Evolutionary conservation across 2,888 invertebrate genomes (phyloP).

Genomic region (Drosophila sordidapex): DNA sequence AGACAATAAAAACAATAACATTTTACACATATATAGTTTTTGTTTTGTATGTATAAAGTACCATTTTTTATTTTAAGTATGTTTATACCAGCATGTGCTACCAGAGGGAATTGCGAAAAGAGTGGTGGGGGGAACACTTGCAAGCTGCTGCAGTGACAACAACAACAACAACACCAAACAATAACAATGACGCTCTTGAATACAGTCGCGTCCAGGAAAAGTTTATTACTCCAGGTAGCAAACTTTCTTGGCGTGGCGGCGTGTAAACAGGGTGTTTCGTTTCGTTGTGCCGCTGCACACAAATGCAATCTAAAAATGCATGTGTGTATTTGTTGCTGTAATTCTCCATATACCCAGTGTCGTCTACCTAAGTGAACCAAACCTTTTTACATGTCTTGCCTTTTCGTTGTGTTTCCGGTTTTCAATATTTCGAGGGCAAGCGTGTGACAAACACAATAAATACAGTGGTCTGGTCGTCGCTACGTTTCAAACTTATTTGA

Average conservation of each 20-base stretch:
- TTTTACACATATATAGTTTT: slow-evolving; percentile 7
- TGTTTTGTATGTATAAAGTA: slow-evolving; percentile 30
- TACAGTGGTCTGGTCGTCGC: no score
- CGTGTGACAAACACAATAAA: not conserved
- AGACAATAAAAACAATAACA: not conserved
- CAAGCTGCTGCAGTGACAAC: slow-evolving; percentile 30
- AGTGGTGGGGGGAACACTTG: slow-evolving; percentile 34
- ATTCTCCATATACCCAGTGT: not conserved
- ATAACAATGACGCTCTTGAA: slow-evolving; percentile 24
- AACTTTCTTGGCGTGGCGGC: not conserved
- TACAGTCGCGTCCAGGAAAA: slow-evolving; percentile 48
- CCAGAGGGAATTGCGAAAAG: not conserved
- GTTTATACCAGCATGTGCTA: slow-evolving; percentile 3
- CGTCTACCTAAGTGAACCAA: slow-evolving; percentile 41
- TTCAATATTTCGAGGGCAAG: not conserved
- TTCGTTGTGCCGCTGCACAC: slow-evolving; percentile 12
- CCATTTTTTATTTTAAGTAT: slow-evolving; percentile 18
- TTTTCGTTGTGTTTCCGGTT: slow-evolving; percentile 39
- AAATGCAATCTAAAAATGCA: slow-evolving; percentile 4
- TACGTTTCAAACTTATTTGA: not conserved
- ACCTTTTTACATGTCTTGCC: slow-evolving; percentile 40
- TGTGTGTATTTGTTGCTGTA: slow-evolving; percentile 20
- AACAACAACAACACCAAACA: slow-evolving; percentile 19
- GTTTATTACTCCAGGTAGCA: slow-evolving; percentile 10
- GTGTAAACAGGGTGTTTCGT: not conserved